Evolutionary conservation across 30 jellyfish, hydroid and myxozoan species (phyloP).

Genomic region (Aurelia aurita complex sp. Pacific): DNA sequence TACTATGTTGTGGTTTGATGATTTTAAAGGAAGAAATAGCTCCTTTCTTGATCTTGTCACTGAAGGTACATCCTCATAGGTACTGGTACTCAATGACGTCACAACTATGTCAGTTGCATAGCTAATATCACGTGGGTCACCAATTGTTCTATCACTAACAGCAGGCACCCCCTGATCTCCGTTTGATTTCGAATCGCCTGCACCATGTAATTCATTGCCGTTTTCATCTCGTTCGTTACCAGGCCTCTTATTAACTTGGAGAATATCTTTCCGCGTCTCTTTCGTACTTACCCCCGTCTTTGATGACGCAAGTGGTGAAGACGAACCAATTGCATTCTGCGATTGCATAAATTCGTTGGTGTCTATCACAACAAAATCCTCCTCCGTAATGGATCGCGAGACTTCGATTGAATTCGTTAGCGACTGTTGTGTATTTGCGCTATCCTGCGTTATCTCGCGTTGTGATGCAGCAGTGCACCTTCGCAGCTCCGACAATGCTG

Average conservation of each 20-base stretch:
- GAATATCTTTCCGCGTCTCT: too few species aligned
- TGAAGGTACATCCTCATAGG: too few species aligned
- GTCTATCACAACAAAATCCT: constrained; percentile 62
- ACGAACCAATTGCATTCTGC: neutral
- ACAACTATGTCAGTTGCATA: too few species aligned
- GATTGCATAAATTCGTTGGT: neutral
- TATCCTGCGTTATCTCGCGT: constrained; percentile 37
- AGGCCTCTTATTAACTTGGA: neutral
- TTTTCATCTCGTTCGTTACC: neutral
- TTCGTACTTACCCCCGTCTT: too few species aligned
- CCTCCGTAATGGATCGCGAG: constrained; percentile 50
- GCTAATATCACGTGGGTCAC: too few species aligned
- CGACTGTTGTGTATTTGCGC: constrained; percentile 42
- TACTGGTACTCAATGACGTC: too few species aligned
- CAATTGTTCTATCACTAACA: too few species aligned
- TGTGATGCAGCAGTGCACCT: constrained; percentile 26
- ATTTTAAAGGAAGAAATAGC: too few species aligned
- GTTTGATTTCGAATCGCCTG: neutral
- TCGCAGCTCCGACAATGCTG: constrained; percentile 55
- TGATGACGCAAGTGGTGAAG: too few species aligned
- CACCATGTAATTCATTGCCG: neutral
- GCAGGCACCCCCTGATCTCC: neutral
- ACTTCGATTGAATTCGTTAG: constrained; percentile 53
- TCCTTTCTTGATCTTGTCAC: too few species aligned
- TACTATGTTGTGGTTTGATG: too few species aligned